Evolutionary conservation across 92 coral and sea anemone genomes (phyloP).

Genomic region (Porites lobata): DNA sequence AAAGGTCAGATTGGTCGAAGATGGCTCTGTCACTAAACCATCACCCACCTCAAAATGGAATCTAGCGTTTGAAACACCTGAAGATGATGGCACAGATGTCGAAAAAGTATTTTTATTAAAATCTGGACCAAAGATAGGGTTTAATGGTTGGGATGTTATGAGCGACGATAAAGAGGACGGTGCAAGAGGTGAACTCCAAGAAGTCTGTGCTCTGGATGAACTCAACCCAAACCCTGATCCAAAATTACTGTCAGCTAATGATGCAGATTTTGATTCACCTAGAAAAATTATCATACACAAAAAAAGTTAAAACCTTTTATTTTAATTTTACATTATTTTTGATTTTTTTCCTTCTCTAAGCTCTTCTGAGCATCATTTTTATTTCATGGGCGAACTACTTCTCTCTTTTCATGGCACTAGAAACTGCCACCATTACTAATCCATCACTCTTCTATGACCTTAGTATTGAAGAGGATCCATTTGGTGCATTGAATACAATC

Average conservation of each 20-base stretch:
- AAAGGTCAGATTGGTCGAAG: conserved; percentile 1
- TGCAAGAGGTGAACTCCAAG: background rate
- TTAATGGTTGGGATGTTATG: background rate
- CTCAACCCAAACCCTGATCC: conserved; percentile 13
- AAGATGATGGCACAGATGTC: background rate
- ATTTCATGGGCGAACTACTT: too few species aligned
- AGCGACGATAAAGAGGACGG: background rate
- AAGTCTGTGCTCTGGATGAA: background rate
- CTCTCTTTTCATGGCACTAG: too few species aligned
- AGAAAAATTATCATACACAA: background rate
- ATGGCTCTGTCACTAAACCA: background rate
- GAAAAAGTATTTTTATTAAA: conserved; percentile 14
- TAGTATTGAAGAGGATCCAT: too few species aligned
- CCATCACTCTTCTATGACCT: too few species aligned
- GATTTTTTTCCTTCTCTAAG: too few species aligned
- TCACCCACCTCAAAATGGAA: background rate
- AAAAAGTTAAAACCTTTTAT: too few species aligned
- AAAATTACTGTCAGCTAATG: conserved; percentile 1
- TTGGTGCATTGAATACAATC: too few species aligned
- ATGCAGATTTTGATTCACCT: conserved; percentile 2
- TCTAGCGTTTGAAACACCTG: background rate
- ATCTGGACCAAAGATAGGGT: background rate
- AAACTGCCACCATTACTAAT: too few species aligned
- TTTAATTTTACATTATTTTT: too few species aligned
- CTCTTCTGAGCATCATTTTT: too few species aligned